Base-by-base conservation (phyloP, 2,888 invertebrate genomes). In the Leptarthrus brevirostris region DNA sequence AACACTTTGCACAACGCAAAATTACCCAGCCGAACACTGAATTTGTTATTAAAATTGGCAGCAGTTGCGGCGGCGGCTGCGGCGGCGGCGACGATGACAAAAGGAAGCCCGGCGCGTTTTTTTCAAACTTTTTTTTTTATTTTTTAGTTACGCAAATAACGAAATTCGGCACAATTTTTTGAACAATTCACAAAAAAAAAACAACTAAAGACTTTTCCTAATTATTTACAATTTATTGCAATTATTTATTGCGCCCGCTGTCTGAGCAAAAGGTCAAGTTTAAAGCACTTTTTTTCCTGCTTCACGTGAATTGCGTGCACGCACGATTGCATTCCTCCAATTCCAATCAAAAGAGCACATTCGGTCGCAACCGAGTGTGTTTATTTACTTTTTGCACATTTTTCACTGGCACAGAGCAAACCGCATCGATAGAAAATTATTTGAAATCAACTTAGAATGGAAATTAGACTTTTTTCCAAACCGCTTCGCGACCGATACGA, bases 401-500 rank as follows among this genome's bases (percentile, higher is more conserved):
- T 10, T 20, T 70, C 36, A 49, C 30, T 47, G 40, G 14, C 18
- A 8, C 18, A 16, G 18, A n/a, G 49, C 49, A 18, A 18, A 16
- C 16, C 26, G 5, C 10, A 10, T 2, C 52, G 22, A 20, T 18
- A 6, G 16, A 6, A 16, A 20, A 52, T 52, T 66, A 66, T 47
- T 52, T 18, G 12, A 52, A 52, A 52, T 24, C 24, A 14, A 47
- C 44, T 47, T 22, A 20, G 24, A 47, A 49, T 52, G 22, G 18
- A 49, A 52, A 24, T 71, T 14, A 10, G 54, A 54, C 22, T 40
- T 71, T 54, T 52, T 53, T 34, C 53, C n/a, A 52, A 69, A 69
- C 52, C 69, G 52, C 69, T 61, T 75, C 75, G 75, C 75, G 58
- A 72, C 75, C 75, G 75, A 54, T 54, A 54, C 71, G 71, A 71